Evolutionary conservation across 2,888 invertebrate species (phyloP).

Genomic region (Hemicrepidius hirtus): DNA sequence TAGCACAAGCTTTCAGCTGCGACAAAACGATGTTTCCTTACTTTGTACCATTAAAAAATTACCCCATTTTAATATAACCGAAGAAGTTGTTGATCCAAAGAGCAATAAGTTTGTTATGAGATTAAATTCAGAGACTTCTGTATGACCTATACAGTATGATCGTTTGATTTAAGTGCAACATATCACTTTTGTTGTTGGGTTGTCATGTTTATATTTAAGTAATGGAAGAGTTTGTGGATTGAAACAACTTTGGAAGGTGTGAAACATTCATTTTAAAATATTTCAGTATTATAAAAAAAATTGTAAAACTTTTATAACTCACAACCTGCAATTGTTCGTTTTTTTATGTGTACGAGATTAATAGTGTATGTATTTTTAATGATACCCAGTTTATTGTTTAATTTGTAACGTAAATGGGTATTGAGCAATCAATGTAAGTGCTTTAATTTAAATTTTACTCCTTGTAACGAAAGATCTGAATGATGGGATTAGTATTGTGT

Average conservation of each 20-base stretch:
- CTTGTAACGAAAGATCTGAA: conserved; percentile 12
- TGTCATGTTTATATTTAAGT: conserved; percentile 8
- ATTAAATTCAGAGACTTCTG: conserved; percentile 97
- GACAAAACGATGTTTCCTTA: conserved; percentile 94
- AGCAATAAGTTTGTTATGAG: conserved; percentile 95
- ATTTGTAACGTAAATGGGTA: neutral
- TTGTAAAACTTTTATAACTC: neutral
- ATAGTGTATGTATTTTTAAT: neutral
- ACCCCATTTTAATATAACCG: conserved; percentile 95
- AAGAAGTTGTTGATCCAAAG: conserved; percentile 97
- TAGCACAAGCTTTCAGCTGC: conserved; percentile 91
- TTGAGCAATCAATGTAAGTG: neutral
- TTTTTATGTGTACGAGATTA: neutral
- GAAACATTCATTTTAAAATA: too few relatives aligned
- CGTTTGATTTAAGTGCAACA: conserved; percentile 66
- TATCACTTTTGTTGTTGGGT: conserved; percentile 26
- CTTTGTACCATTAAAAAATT: conserved; percentile 89
- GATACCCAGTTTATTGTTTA: neutral
- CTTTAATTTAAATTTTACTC: neutral
- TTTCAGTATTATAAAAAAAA: too few relatives aligned
- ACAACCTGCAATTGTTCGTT: neutral
- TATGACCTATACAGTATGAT: conserved; percentile 79
- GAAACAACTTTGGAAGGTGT: too few relatives aligned
- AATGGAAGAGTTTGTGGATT: conserved; percentile 1
- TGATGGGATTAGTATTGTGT: conserved; percentile 31